A percentile compares a stretch with the other conserved stretches of the same genome.
These are phyloP conservation scores for Xenopus borealis DNA, from an alignment of 2,113 vertebrate genomes.

Conservation along the genomic window DNA sequence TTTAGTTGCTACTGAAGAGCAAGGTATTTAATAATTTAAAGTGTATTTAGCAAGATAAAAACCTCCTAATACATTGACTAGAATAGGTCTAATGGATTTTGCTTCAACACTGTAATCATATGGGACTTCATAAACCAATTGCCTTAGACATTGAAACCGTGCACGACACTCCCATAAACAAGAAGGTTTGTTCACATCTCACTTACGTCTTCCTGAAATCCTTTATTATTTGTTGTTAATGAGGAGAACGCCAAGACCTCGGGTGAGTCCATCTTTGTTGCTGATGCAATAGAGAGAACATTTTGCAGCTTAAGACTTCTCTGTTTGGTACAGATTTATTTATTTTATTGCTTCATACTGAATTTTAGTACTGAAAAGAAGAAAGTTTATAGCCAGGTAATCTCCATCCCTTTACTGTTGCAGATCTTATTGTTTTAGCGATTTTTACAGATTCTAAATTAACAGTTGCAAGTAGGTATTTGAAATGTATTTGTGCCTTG, in stretches of 20 bases:
- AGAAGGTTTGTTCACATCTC: constrained; percentile 28
- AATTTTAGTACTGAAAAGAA: not conserved
- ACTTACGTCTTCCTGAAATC: constrained; percentile 47
- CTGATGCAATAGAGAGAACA: not conserved
- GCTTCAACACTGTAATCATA: constrained; percentile 60
- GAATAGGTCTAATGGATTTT: constrained; percentile 83
- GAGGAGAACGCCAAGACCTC: constrained; percentile 69
- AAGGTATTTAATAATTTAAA: constrained; percentile 91
- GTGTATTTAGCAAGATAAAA: constrained; percentile 69
- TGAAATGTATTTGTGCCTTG: too few relatives aligned
- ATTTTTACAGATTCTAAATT: too few relatives aligned
- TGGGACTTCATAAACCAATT: constrained; percentile 70
- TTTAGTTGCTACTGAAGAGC: too few relatives aligned
- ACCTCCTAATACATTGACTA: constrained; percentile 62
- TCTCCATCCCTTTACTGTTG: not conserved
- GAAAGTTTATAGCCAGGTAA: not conserved
- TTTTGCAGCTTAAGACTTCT: not conserved
- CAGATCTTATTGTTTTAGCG: not conserved
- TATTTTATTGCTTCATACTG: not conserved
- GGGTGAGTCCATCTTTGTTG: constrained; percentile 73
- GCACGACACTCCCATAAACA: constrained; percentile 79
- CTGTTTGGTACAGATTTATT: not conserved
- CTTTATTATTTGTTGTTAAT: constrained; percentile 55
- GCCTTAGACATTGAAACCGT: constrained; percentile 66
- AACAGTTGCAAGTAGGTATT: too few relatives aligned